Conservation (phyloP, 2,113 vertebrate genomes). For the Cyprinodon tularosa region DNA sequence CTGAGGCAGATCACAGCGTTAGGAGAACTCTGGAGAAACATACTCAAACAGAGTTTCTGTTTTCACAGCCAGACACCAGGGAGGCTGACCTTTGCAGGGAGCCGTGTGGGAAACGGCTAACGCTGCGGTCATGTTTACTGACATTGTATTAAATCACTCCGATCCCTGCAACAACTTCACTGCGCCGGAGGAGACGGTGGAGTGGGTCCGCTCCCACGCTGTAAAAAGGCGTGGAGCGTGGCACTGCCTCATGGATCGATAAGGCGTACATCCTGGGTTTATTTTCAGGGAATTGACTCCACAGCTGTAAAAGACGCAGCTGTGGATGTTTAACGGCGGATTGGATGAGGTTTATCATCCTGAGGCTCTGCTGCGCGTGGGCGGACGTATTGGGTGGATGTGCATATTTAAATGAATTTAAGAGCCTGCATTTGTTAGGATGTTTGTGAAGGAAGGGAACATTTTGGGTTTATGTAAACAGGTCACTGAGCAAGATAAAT, state of each 20-base stretch:
- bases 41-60: slow-evolving; percentile 10
- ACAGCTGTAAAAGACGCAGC: slow-evolving; percentile 38
- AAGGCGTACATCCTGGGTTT: slow-evolving; percentile 17
- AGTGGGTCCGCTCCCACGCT: not conserved
- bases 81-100: slow-evolving; percentile 65
- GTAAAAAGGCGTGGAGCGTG: slow-evolving; percentile 30
- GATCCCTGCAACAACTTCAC: slow-evolving; percentile 3
- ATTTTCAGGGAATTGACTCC: slow-evolving; percentile 33
- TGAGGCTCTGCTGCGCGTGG: slow-evolving; percentile 6
- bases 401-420: slow-evolving; percentile 16
- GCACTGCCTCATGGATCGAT: slow-evolving; percentile 43
- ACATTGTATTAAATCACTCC: slow-evolving; percentile 46
- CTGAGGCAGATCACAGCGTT: not conserved
- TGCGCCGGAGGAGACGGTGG: not conserved
- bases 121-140: slow-evolving; percentile 47
- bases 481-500: not conserved
- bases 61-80: slow-evolving; percentile 26
- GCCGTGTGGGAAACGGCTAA: slow-evolving; percentile 58
- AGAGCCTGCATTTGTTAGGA: not conserved
- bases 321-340: slow-evolving; percentile 38
- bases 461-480: slow-evolving; percentile 6
- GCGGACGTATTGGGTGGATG: slow-evolving; percentile 13
- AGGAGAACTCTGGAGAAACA: not conserved
- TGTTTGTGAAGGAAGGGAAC: slow-evolving; percentile 2
- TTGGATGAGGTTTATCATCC: slow-evolving; percentile 20